phyloP scores from a whole-genome alignment of 2,797 vertebrate species.

The Pagetopsis macropterus region DNA sequence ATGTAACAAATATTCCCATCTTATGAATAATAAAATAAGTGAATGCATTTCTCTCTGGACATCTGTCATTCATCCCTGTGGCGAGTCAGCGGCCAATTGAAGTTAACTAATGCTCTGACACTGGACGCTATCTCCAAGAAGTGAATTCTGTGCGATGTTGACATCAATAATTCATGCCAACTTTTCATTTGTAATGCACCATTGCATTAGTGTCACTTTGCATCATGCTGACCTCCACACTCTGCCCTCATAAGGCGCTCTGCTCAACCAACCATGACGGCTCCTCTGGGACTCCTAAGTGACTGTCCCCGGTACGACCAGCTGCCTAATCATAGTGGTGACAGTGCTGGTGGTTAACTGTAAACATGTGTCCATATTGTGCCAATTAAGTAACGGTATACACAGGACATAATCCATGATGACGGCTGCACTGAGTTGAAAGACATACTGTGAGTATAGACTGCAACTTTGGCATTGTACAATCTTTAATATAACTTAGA shows the following conservation, averaged over 20 bases:
- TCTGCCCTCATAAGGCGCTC: constrained; percentile 49
- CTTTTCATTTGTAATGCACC: constrained; percentile 68
- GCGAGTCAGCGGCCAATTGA: background rate
- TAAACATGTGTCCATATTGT: constrained; percentile 40
- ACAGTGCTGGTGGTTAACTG: constrained; percentile 20
- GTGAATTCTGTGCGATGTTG: constrained; percentile 40
- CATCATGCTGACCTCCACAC: constrained; percentile 66
- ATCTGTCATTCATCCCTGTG: constrained; percentile 50
- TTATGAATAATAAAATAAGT: constrained; percentile 85
- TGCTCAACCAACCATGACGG: constrained; percentile 55
- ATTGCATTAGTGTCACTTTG: constrained; percentile 61
- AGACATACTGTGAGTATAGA: background rate
- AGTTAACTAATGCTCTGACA: background rate
- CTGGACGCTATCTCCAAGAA: constrained; percentile 8
- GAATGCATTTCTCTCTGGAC: constrained; percentile 71
- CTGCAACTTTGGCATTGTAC: background rate
- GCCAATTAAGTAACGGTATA: constrained; percentile 3
- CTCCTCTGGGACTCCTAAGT: constrained; percentile 68
- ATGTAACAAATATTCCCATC: constrained; percentile 78
- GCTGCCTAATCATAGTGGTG: constrained; percentile 59
- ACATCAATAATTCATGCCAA: constrained; percentile 73
- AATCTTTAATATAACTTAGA: background rate
- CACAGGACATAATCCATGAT: background rate
- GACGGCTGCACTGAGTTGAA: background rate
- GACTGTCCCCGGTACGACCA: constrained; percentile 59